Conservation (phyloP, 2,113 vertebrate species). For the Macrotis lagotis region DNA sequence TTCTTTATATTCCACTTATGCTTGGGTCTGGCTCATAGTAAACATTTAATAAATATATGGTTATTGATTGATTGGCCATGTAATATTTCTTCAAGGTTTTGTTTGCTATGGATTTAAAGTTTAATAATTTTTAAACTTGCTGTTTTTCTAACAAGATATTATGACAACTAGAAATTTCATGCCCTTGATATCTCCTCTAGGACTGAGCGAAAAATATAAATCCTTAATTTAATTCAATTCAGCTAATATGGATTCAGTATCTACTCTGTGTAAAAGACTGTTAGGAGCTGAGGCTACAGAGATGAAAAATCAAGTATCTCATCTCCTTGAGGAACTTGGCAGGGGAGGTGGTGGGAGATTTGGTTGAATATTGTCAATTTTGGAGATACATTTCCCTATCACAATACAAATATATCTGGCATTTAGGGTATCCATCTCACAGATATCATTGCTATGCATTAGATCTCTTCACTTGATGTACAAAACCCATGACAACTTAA, state of each 20-base stretch:
- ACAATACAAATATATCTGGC: not conserved
- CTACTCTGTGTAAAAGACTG: not conserved
- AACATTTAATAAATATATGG: not conserved
- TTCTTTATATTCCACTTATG: not conserved
- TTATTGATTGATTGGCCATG: not conserved
- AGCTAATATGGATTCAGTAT: not conserved
- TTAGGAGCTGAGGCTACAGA: not conserved
- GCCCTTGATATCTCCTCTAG: not conserved
- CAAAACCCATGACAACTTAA: not conserved
- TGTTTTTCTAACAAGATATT: not conserved
- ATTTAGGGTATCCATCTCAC: not conserved
- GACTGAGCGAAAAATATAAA: not conserved
- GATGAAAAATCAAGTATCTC: not conserved
- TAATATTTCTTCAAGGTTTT: not conserved
- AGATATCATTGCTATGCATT: not conserved
- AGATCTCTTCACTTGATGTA: not conserved
- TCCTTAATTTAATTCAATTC: not conserved
- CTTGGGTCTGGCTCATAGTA: not conserved
- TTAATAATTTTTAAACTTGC: not conserved
- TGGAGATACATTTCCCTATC: not conserved
- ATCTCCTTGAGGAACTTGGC: not conserved
- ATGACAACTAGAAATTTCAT: not conserved
- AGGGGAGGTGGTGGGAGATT: not conserved
- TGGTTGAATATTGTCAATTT: not conserved
- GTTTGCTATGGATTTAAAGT: not conserved